A percentile compares a stretch with the other conserved stretches of the same genome.
Conservation (phyloP, 2,888 invertebrate species). For the Troides oblongomaculatus region DNA sequence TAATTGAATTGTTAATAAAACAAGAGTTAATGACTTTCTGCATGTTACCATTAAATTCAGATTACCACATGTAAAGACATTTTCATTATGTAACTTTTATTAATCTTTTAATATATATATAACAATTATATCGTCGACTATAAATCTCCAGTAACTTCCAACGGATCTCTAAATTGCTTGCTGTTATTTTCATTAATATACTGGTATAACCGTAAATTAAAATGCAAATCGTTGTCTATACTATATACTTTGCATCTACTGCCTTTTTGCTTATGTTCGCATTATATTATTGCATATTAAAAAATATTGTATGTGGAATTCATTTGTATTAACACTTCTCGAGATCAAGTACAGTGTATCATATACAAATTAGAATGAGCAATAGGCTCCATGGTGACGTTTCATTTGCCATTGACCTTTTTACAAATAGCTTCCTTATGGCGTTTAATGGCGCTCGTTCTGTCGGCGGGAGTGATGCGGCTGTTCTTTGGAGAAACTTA, state of each 20-base stretch:
- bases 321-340: too few relatives aligned
- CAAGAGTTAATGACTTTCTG: constrained; percentile 14
- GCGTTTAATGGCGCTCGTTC: constrained; percentile 4
- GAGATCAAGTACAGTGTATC: too few relatives aligned
- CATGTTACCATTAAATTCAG: constrained; percentile 3
- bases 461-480: background rate
- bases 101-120: background rate
- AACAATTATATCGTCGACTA: too few relatives aligned
- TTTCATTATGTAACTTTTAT: background rate
- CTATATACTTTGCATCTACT: too few relatives aligned
- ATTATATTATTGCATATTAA: too few relatives aligned
- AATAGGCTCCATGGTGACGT: constrained; percentile 12
- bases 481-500: constrained; percentile 24
- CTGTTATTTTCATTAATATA: too few relatives aligned
- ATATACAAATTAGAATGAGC: background rate
- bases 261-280: too few relatives aligned
- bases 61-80: constrained; percentile 1
- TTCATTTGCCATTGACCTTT: constrained; percentile 20
- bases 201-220: too few relatives aligned
- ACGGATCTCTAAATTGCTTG: too few relatives aligned
- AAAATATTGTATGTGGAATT: too few relatives aligned
- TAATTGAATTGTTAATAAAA: constrained; percentile 39
- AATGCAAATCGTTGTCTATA: too few relatives aligned
- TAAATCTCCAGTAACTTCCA: too few relatives aligned
- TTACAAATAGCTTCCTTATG: constrained; percentile 20